These are phyloP conservation scores for Ursus arctos DNA, from an alignment of 2,113 vertebrate genomes.

Conservation along the genomic window DNA sequence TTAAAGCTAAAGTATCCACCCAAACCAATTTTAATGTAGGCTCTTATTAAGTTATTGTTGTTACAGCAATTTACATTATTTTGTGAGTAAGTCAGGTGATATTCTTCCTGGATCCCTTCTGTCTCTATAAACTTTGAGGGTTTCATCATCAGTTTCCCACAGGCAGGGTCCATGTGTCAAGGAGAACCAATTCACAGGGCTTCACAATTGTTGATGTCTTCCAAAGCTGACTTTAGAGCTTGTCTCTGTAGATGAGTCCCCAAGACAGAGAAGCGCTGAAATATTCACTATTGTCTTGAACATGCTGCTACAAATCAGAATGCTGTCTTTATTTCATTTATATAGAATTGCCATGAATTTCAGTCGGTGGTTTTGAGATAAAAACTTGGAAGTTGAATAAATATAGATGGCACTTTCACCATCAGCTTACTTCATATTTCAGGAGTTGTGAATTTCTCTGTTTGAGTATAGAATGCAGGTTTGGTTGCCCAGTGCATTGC, in stretches of 20 bases:
- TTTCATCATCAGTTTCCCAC: background rate
- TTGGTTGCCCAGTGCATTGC: background rate
- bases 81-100: background rate
- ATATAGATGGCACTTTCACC: background rate
- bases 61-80: background rate
- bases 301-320: background rate
- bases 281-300: background rate
- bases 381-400: background rate
- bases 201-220: background rate
- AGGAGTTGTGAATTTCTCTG: background rate
- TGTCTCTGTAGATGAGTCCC: background rate
- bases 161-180: background rate
- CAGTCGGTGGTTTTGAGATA: background rate
- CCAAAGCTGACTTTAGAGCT: background rate
- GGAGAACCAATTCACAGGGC: background rate
- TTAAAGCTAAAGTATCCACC: background rate
- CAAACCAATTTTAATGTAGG: background rate
- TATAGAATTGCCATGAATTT: background rate
- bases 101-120: background rate
- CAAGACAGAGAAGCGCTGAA: background rate
- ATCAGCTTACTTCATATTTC: background rate
- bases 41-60: background rate
- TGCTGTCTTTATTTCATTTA: background rate
- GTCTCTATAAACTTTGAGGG: background rate
- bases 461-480: background rate